phyloP scores from a whole-genome alignment of 1,140 invertebrate genomes.

The Brachystomella parvula region DNA sequence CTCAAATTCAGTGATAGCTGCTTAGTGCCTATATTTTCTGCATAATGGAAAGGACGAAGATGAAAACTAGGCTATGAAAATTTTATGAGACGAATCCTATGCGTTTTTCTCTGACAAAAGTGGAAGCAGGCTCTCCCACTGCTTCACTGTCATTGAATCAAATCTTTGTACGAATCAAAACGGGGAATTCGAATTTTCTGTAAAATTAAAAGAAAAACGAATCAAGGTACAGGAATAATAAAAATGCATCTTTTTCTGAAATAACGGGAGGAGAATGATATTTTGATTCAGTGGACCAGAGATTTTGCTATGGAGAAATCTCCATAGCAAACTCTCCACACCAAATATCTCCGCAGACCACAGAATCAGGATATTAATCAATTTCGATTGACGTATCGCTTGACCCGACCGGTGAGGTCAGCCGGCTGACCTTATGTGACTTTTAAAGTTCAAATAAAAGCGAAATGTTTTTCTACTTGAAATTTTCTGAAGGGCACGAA shows the following conservation, averaged over 20 bases:
- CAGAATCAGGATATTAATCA: too few species aligned
- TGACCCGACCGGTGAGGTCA: too few species aligned
- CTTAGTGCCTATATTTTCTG: too few species aligned
- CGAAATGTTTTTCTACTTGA: too few species aligned
- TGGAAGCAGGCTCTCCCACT: not conserved
- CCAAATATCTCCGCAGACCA: too few species aligned
- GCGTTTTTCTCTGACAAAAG: not conserved
- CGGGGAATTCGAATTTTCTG: not conserved
- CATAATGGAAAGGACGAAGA: not conserved
- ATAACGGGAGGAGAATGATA: constrained; percentile 1
- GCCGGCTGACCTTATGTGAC: too few species aligned
- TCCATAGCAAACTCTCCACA: too few species aligned
- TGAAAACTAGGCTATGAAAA: constrained; percentile 1
- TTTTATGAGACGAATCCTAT: constrained; percentile 8
- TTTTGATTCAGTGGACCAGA: not conserved
- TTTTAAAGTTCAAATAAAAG: too few species aligned
- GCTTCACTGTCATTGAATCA: not conserved
- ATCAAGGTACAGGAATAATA: not conserved
- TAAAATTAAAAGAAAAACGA: not conserved
- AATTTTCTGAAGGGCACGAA: too few species aligned
- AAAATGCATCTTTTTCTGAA: not conserved
- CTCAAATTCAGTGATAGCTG: too few species aligned
- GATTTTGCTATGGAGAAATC: too few species aligned
- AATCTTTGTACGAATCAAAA: not conserved
- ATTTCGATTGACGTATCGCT: too few species aligned